Percentiles rank a stretch among this genome's conserved stretches.
phyloP scores from a whole-genome alignment of 1,140 invertebrate genomes.

The Drosophila saltans region DNA sequence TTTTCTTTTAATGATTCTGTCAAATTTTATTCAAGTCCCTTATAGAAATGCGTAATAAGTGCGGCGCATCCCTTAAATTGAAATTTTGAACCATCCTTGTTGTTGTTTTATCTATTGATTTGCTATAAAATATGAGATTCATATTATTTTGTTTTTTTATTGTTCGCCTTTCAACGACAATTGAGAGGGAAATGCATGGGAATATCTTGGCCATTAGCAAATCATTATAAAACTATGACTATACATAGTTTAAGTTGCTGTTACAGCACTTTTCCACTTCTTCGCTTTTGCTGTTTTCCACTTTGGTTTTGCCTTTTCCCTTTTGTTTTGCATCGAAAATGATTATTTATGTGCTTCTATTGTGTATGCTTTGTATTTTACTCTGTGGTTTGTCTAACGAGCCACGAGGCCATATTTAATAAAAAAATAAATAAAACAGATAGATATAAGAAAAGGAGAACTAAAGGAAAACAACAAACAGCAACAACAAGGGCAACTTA shows the following conservation, averaged over 20 bases:
- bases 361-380: slow-evolving; percentile 31
- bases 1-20: too few relatives aligned
- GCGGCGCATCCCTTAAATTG: too few relatives aligned
- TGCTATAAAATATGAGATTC: neutral
- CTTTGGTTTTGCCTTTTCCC: neutral
- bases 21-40: too few relatives aligned
- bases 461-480: neutral
- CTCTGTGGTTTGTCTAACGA: slow-evolving; percentile 65
- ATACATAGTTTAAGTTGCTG: slow-evolving; percentile 6
- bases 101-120: neutral
- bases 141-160: neutral
- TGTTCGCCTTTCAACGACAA: neutral
- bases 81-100: too few relatives aligned
- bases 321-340: slow-evolving; percentile 47
- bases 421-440: slow-evolving; percentile 7
- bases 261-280: neutral
- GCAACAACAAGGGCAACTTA: neutral
- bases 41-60: too few relatives aligned
- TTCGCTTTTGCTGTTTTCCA: slow-evolving; percentile 11
- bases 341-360: slow-evolving; percentile 62
- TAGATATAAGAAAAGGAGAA: neutral
- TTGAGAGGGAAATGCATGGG: neutral
- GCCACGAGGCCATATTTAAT: slow-evolving; percentile 54
- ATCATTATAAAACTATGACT: slow-evolving; percentile 4
- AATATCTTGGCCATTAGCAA: slow-evolving; percentile 3